Percentiles rank a stretch among this genome's conserved stretches.
These are phyloP conservation scores for Rotaria socialis DNA, from an alignment of 2,888 invertebrate species.

Conservation along the genomic window DNA sequence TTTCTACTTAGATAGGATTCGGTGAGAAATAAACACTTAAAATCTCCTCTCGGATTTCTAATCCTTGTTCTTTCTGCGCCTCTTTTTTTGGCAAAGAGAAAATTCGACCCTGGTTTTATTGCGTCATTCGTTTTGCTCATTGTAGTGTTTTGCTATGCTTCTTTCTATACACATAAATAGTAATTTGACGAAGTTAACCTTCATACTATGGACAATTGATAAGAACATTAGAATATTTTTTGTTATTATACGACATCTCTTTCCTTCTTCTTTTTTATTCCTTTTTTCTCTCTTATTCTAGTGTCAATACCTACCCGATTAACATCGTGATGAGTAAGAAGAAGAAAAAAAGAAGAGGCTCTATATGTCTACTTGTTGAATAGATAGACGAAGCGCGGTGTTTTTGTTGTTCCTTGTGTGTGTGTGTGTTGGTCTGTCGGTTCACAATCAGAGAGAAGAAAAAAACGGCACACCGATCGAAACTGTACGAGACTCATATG, in stretches of 20 bases:
- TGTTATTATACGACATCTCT: not conserved
- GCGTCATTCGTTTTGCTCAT: constrained; percentile 15
- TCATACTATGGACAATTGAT: constrained; percentile 7
- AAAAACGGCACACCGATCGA: not conserved
- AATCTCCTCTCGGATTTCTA: constrained; percentile 16
- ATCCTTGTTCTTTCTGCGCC: not conserved
- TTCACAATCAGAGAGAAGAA: not conserved
- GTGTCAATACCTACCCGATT: constrained; percentile 1
- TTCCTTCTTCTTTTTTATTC: not conserved
- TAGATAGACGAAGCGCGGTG: not conserved
- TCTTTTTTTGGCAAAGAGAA: not conserved
- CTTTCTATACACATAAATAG: not conserved
- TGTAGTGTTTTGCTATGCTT: not conserved
- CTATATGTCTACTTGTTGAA: not conserved
- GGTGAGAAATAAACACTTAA: not conserved
- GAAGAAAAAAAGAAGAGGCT: not conserved
- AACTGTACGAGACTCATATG: not conserved
- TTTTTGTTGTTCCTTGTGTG: constrained; percentile 28
- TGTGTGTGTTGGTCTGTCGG: not conserved
- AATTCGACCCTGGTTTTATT: constrained; percentile 7
- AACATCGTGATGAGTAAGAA: not conserved
- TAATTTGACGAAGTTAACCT: not conserved
- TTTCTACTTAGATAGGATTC: not conserved
- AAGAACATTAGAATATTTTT: not conserved
- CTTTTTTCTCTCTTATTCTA: not conserved